Evolutionary conservation across 2,113 vertebrate species (phyloP), one percentile per base, ranked within the genome.

Genomic region (Cyprinodon tularosa): DNA sequence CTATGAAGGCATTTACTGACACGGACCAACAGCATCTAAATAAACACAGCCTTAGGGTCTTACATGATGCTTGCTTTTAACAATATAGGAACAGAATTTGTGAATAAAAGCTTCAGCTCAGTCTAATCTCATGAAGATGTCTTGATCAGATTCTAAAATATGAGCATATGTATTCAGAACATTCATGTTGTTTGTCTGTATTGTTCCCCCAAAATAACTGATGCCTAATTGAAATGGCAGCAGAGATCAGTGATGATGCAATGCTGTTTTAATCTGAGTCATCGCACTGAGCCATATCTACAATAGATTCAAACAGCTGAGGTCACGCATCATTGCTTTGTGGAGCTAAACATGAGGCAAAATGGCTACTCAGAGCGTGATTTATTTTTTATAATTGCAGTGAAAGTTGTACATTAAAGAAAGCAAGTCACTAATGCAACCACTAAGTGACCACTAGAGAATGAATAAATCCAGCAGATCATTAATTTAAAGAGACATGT

Each of bases 401-500:
- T n/a, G 17, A 0, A 45, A 61, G 22, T 75, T 45, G 68, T 50
- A 68, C 1, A 29, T 68, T 17, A 11, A 38, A 61, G n/a, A 13
- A 42, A 17, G 38, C 66, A 44, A 60, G 68, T 40, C 36, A 38
- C 15, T 68, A 68, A 68, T 57, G 66, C 36, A 22, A 20, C 37
- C 6, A 14, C 59, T 39, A 72, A 72, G 42, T 68, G 60, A 69
- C 68, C 68, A 40, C 20, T 36, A 42, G 64, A 44, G 48, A 40
- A 10, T 1, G 59, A 57, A 36, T 42, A 36, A 44, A 53, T 12
- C 36, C 15, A 37, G 59, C 48, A 47, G 45, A 63, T 79, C 50
- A 79, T 73, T 76, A 79, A 84, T 71, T 84, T 67, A 84, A 64
- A 40, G 75, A 70, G 66, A 77, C 74, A 29, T 7, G 60, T 37